Percentiles rank a stretch among this genome's conserved stretches.
These are phyloP conservation scores for Notodonta ziczac DNA, from an alignment of 2,888 invertebrate genomes.

Conservation along the genomic window DNA sequence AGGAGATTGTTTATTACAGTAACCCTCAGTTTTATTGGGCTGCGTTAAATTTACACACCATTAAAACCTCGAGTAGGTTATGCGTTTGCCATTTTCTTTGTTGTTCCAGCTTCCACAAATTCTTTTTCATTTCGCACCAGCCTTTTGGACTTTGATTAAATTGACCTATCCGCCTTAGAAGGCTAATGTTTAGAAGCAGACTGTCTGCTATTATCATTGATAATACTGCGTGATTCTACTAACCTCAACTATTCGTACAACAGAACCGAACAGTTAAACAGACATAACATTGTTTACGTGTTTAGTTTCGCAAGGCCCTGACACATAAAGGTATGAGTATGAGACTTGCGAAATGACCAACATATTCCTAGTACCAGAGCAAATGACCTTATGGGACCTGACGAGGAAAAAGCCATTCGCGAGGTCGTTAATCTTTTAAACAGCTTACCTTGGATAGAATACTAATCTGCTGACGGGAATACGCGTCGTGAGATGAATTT, in stretches of 20 bases:
- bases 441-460: slow-evolving; percentile 21
- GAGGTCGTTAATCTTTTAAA: slow-evolving; percentile 32
- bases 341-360: slow-evolving; percentile 27
- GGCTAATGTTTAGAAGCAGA: too few relatives aligned
- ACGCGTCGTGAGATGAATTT: slow-evolving; percentile 18
- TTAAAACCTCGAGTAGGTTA: background rate
- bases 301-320: slow-evolving; percentile 36
- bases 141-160: background rate
- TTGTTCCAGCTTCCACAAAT: background rate
- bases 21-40: background rate
- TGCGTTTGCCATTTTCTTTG: background rate
- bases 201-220: background rate
- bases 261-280: slow-evolving; percentile 2
- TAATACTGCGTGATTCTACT: background rate
- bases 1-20: background rate
- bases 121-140: background rate
- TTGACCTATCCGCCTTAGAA: too few relatives aligned
- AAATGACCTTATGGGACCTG: slow-evolving; percentile 41
- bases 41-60: background rate
- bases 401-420: slow-evolving; percentile 30
- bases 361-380: slow-evolving; percentile 43
- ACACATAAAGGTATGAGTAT: slow-evolving; percentile 30
- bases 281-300: slow-evolving; percentile 13
- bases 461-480: slow-evolving; percentile 19
- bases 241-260: background rate